Percentiles rank a stretch among this genome's conserved stretches.
These are phyloP conservation scores for Pipa parva DNA, from an alignment of 2,113 vertebrate genomes.

Conservation along the genomic window DNA sequence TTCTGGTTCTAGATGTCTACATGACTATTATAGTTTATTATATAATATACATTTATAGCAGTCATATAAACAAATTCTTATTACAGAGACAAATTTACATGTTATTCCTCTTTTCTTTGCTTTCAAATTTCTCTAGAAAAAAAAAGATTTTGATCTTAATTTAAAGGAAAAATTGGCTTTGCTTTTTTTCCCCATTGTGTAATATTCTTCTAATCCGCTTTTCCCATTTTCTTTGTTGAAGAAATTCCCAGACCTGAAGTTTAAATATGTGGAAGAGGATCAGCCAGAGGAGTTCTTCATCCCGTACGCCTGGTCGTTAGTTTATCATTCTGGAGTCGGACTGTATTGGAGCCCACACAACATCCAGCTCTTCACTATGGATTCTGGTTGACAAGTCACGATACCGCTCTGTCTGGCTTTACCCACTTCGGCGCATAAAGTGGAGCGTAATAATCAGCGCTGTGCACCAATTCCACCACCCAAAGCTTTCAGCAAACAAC, in stretches of 20 bases:
- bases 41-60: too few species aligned
- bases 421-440: slow-evolving; percentile 10
- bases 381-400: slow-evolving; percentile 74
- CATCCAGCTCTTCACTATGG: slow-evolving; percentile 94
- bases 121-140: too few species aligned
- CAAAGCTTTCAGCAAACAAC: neutral
- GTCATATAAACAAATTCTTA: too few species aligned
- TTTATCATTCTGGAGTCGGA: slow-evolving; percentile 85
- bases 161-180: neutral
- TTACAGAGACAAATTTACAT: too few species aligned
- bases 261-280: slow-evolving; percentile 96
- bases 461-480: neutral
- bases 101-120: too few species aligned
- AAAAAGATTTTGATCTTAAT: neutral
- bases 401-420: neutral
- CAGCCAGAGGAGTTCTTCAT: slow-evolving; percentile 97
- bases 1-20: too few species aligned
- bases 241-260: slow-evolving; percentile 97
- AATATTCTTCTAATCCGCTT: slow-evolving; percentile 2
- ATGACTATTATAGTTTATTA: too few species aligned
- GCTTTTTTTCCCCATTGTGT: too few species aligned
- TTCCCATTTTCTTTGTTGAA: slow-evolving; percentile 54
- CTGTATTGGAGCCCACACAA: slow-evolving; percentile 88
- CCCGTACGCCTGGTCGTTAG: slow-evolving; percentile 94
- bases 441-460: neutral